Base-by-base conservation (phyloP, 2,888 invertebrate species). In the Sceliomorpha sp. region DNA sequence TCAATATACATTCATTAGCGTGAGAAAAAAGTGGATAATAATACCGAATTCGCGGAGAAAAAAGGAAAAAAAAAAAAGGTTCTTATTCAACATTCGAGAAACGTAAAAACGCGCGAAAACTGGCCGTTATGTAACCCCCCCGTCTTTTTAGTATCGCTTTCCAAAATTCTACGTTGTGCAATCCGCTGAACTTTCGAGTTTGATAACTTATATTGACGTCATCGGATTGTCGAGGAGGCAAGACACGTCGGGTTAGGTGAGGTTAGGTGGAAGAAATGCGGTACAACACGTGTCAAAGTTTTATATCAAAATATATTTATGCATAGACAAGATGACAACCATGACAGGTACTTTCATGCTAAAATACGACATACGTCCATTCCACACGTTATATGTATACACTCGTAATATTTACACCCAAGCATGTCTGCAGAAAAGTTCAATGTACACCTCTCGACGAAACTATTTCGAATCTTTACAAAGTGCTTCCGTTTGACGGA, bases 271-370 rank as follows among this genome's bases (percentile, higher is more conserved):
- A 31, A 44, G 58, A 51, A 12, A 42, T 47, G 5, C 6, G 4
- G 39, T 20, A 59, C 44, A n/a, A 45, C 47, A 12, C 24, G 24
- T 39, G 14, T 70, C 64, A 64, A 68, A 70, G 59, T 88, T 84
- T 87, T 86, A 84, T 87, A 87, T 87, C 88, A 86, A 88, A 87
- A 87, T 87, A 88, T 87, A 88, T 87, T 86, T 87, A 85, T 87
- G 85, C 84, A 84, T 85, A 84, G 81, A 84, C 79, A 82, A 80
- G 77, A 80, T 84, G 85, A 86, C 86, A 86, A 85, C 82, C 80
- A 81, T 86, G 81, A 67, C 63, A 74, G 75, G 78, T 74, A 76
- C 75, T 74, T 48, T 56, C 72, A 72, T 75, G 75, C 70, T 60
- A 55, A 64, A 77, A 80, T 78, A 78, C 76, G 79, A 70, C 77